Evolutionary conservation across 2,113 vertebrate genomes (phyloP).

Genomic region (Passerina amoena): DNA sequence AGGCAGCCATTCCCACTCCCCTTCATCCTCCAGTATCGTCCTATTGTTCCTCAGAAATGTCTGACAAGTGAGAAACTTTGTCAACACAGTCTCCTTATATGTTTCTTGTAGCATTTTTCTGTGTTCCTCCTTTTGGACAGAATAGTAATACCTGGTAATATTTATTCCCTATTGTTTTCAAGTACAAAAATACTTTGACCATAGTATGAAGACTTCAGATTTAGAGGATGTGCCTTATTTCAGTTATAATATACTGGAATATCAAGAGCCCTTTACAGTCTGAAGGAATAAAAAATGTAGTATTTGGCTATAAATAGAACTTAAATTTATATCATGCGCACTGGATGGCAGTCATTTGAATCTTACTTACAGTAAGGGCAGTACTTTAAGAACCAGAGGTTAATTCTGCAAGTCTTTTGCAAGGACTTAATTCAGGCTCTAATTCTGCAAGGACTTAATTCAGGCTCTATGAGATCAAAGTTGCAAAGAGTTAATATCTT

Average conservation of each 20-base stretch:
- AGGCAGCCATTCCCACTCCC: neutral
- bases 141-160: neutral
- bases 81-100: neutral
- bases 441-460: neutral
- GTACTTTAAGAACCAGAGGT: neutral
- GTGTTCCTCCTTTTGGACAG: neutral
- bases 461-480: neutral
- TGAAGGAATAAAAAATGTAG: neutral
- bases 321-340: neutral
- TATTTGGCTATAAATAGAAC: neutral
- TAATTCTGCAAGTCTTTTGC: neutral
- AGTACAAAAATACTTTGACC: neutral
- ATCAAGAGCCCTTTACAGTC: neutral
- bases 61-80: neutral
- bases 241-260: neutral
- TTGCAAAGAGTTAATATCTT: neutral
- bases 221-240: neutral
- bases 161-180: neutral
- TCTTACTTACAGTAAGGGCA: neutral
- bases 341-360: neutral
- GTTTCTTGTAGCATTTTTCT: neutral
- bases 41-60: neutral
- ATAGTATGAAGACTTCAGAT: neutral
- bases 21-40: neutral
- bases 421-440: neutral